Evolutionary conservation across 2,888 invertebrate genomes (phyloP).

Genomic region (Melanargia galathea): DNA sequence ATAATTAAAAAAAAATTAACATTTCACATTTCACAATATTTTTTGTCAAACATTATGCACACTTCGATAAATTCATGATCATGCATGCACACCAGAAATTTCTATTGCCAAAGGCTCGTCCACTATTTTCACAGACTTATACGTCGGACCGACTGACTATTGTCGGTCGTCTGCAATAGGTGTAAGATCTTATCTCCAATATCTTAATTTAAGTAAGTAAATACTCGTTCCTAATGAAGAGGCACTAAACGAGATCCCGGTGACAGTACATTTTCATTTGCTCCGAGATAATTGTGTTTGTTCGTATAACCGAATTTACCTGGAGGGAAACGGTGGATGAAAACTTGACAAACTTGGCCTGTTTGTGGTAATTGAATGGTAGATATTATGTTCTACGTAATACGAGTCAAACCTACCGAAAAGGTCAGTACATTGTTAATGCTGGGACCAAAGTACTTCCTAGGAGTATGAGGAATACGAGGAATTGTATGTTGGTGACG

Average conservation of each 20-base stretch:
- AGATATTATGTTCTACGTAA: slow-evolving; percentile 3
- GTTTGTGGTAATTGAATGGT: slow-evolving; percentile 25
- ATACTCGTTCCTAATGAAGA: slow-evolving; percentile 70
- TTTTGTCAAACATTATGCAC: too few species aligned
- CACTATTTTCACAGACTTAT: too few species aligned
- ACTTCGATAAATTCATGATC: too few species aligned
- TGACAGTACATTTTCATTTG: slow-evolving; percentile 46
- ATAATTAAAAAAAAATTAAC: too few species aligned
- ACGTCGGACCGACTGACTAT: neutral
- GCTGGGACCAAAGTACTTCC: too few species aligned
- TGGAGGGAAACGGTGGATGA: slow-evolving; percentile 30
- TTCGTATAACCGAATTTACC: slow-evolving; percentile 44
- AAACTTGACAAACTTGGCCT: slow-evolving; percentile 28
- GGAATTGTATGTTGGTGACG: too few species aligned
- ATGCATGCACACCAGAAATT: too few species aligned
- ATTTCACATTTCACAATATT: too few species aligned
- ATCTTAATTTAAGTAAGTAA: slow-evolving; percentile 76
- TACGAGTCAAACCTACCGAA: neutral
- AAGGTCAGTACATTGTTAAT: neutral
- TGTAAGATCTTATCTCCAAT: slow-evolving; percentile 38
- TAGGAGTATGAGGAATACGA: too few species aligned
- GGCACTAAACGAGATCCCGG: slow-evolving; percentile 59
- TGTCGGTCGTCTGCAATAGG: neutral
- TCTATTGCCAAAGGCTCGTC: too few species aligned
- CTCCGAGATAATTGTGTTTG: slow-evolving; percentile 40